Evolutionary conservation across 2,888 invertebrate species (phyloP).

Genomic region (Synergus japonicus): DNA sequence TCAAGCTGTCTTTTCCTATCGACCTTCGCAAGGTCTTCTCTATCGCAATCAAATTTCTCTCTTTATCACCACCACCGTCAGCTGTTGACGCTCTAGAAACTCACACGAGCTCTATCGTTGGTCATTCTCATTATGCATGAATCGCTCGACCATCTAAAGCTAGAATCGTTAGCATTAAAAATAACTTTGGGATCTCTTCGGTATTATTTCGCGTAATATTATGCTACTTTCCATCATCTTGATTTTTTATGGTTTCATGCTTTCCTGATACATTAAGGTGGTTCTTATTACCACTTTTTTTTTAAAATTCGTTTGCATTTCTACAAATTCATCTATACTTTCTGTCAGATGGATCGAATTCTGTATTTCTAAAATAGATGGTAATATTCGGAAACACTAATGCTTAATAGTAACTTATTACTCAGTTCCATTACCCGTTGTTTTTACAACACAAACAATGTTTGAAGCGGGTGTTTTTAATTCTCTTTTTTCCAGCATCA

Average conservation of each 20-base stretch:
- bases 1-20: conserved; percentile 14
- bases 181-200: not conserved
- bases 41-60: not conserved
- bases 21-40: conserved; percentile 10
- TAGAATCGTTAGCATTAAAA: not conserved
- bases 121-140: conserved; percentile 8
- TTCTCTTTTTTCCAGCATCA: conserved; percentile 11
- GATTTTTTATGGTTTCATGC: not conserved
- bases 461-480: conserved; percentile 21
- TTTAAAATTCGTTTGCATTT: not conserved
- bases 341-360: not conserved
- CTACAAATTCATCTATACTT: not conserved
- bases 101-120: conserved; percentile 34
- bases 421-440: conserved; percentile 10
- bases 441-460: conserved; percentile 24
- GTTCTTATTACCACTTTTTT: not conserved
- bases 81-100: conserved; percentile 56
- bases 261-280: too few species aligned
- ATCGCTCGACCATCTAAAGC: not conserved
- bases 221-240: too few species aligned
- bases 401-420: conserved; percentile 8
- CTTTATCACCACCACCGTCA: conserved; percentile 44
- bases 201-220: too few species aligned
- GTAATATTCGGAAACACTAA: not conserved
- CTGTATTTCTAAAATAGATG: not conserved